A percentile compares a stretch with the other conserved stretches of the same genome.
phyloP scores from a whole-genome alignment of 1,140 invertebrate genomes.

The Macrobrachium nipponense region DNA sequence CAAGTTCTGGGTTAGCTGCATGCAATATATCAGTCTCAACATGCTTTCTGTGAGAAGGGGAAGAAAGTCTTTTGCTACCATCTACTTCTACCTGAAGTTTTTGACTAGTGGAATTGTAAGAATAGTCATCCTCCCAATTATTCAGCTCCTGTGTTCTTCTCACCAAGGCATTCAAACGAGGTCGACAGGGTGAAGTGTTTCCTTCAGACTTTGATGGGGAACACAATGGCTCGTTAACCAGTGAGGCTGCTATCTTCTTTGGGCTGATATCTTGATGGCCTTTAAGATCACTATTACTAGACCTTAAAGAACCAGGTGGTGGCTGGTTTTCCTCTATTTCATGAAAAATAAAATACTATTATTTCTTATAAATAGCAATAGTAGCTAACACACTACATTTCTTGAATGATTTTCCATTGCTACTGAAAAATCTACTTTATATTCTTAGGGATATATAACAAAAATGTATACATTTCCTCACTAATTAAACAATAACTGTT shows the following conservation, averaged over 20 bases:
- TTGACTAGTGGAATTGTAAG: constrained; percentile 56
- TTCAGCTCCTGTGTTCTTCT: constrained; percentile 57
- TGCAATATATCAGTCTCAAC: background rate
- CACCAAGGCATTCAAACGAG: constrained; percentile 40
- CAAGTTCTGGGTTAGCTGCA: constrained; percentile 25
- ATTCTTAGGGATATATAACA: too few species aligned
- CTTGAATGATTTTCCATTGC: too few species aligned
- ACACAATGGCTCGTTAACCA: background rate
- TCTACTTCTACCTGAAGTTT: constrained; percentile 55
- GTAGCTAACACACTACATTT: too few species aligned
- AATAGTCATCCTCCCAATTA: constrained; percentile 64
- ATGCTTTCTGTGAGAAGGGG: constrained; percentile 22
- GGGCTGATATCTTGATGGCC: background rate
- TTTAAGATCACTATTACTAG: background rate
- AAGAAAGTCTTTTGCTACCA: constrained; percentile 20
- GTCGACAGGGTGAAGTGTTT: constrained; percentile 9
- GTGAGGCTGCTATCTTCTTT: background rate
- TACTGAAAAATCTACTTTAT: too few species aligned
- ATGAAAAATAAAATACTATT: too few species aligned
- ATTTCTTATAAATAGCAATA: too few species aligned
- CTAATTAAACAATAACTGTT: too few species aligned
- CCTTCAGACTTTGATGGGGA: too few species aligned
- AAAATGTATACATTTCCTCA: too few species aligned
- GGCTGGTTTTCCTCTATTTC: too few species aligned
- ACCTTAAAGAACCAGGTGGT: too few species aligned